A percentile compares a stretch with the other conserved stretches of the same genome.
phyloP scores from a whole-genome alignment of 2,888 invertebrate species.

The Caenorhabditis zanzibari region DNA sequence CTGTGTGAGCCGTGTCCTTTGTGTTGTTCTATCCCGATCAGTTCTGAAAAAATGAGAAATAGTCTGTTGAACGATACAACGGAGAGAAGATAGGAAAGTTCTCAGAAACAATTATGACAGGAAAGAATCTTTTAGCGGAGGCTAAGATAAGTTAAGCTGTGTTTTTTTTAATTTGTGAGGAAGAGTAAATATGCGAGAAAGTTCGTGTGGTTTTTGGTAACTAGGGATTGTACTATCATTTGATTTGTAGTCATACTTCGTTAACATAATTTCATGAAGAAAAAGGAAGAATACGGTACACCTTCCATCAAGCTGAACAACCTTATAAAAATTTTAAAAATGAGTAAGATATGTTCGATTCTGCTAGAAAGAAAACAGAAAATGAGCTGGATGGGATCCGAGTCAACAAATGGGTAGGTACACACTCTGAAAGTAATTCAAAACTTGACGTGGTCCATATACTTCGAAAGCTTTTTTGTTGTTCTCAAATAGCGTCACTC shows the following conservation, averaged over 20 bases:
- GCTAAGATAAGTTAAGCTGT: too few species aligned
- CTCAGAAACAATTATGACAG: conserved; percentile 30
- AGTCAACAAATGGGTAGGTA: conserved; percentile 45
- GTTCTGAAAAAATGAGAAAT: conserved; percentile 28
- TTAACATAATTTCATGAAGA: neutral
- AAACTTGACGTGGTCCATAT: conserved; percentile 44
- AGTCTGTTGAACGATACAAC: neutral
- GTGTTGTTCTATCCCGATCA: conserved; percentile 55
- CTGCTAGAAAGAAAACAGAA: neutral
- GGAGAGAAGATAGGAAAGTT: conserved; percentile 4
- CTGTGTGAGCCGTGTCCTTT: conserved; percentile 62
- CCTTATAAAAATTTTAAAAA: too few species aligned
- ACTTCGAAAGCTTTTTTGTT: conserved; percentile 33
- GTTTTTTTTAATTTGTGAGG: too few species aligned
- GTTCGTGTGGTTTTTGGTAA: neutral
- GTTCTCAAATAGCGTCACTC: conserved; percentile 44
- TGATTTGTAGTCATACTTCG: neutral
- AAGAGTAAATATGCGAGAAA: too few species aligned
- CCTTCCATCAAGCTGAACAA: too few species aligned
- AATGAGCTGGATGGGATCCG: conserved; percentile 23
- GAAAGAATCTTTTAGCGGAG: neutral
- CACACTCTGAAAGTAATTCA: conserved; percentile 51
- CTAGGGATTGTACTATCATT: neutral
- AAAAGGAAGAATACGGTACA: neutral
- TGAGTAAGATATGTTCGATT: neutral